Conservation (phyloP, 2,888 invertebrate species). For the Phlogophora meticulosa region DNA sequence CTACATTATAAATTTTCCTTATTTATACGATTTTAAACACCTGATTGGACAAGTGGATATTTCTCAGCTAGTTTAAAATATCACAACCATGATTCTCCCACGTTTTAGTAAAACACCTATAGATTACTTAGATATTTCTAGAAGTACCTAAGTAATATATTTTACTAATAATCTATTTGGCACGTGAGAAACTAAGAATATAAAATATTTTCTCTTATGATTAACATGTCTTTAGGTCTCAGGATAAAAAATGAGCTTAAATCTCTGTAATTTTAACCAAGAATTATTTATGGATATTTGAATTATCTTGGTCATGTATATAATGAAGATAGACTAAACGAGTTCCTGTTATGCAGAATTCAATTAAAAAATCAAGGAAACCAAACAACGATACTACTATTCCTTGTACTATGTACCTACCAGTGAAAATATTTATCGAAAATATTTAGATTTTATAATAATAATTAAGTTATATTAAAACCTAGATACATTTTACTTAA, state of each 20-base stretch:
- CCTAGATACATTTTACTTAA: not conserved
- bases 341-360: not conserved
- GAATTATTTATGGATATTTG: not conserved
- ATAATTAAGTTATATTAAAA: conserved; percentile 15
- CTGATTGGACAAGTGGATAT: not conserved
- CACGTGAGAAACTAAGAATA: not conserved
- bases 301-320: not conserved
- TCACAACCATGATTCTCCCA: not conserved
- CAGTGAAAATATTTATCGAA: not conserved
- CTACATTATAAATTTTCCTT: too few species aligned
- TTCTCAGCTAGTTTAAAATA: not conserved
- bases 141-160: too few species aligned
- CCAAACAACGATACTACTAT: not conserved
- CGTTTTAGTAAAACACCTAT: conserved; percentile 2
- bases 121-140: too few species aligned
- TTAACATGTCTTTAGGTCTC: not conserved
- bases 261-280: not conserved
- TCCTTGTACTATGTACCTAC: not conserved
- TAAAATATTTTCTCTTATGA: conserved; percentile 2
- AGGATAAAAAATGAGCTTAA: conserved; percentile 18
- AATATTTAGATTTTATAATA: not conserved
- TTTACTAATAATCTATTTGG: too few species aligned
- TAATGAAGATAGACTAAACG: not conserved
- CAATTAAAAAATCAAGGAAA: not conserved
- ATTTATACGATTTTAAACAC: too few species aligned